Evolutionary conservation across 1,140 invertebrate species (phyloP).

Genomic region (Bombus haemorrhoidalis): DNA sequence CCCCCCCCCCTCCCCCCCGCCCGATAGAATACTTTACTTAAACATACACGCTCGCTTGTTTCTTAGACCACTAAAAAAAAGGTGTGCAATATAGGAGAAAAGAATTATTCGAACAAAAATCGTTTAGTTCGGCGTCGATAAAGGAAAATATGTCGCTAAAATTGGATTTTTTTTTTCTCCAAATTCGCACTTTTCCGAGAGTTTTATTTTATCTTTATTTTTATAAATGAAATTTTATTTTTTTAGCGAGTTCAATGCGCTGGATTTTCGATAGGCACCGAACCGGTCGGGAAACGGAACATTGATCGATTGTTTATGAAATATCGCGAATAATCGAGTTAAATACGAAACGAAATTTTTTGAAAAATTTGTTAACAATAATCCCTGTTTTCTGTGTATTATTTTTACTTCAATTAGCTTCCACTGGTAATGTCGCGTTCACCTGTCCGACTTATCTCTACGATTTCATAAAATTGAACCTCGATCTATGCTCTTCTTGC

Average conservation of each 20-base stretch:
- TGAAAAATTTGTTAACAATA: neutral
- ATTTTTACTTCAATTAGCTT: too few species aligned
- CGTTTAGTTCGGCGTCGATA: too few species aligned
- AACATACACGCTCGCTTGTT: neutral
- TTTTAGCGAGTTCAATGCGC: neutral
- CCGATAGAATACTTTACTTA: neutral
- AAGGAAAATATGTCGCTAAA: neutral
- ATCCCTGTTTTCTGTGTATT: neutral
- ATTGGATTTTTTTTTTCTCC: neutral
- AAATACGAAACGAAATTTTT: neutral
- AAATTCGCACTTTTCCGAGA: neutral
- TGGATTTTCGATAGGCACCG: neutral
- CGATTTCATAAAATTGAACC: neutral
- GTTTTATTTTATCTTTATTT: neutral
- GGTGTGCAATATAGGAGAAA: neutral
- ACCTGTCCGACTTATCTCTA: too few species aligned
- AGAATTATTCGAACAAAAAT: neutral
- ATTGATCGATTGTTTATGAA: neutral
- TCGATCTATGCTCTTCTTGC: neutral
- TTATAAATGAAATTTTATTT: neutral
- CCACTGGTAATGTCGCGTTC: too few species aligned
- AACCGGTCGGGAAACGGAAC: neutral
- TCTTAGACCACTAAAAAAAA: neutral
- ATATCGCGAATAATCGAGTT: neutral
- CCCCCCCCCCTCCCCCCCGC: too few species aligned